phyloP scores from a whole-genome alignment of 2,888 invertebrate genomes.

The Homarus gammarus region DNA sequence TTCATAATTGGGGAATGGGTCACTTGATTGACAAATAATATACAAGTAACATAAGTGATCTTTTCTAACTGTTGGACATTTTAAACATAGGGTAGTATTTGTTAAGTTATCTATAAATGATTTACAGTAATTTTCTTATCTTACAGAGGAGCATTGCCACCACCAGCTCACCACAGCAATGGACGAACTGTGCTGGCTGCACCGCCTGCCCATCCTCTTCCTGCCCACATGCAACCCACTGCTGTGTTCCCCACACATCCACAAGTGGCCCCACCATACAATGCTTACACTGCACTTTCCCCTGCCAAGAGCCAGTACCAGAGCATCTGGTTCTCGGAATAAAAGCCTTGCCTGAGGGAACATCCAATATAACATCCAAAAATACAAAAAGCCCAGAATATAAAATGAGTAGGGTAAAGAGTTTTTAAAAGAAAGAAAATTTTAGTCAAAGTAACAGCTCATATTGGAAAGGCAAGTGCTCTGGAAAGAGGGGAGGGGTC shows the following conservation, averaged over 20 bases:
- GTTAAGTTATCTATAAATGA: too few relatives aligned
- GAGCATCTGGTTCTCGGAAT: slow-evolving; percentile 75
- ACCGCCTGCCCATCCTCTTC: slow-evolving; percentile 75
- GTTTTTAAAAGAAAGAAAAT: neutral
- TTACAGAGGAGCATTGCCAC: slow-evolving; percentile 73
- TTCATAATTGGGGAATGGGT: too few relatives aligned
- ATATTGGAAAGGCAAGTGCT: neutral
- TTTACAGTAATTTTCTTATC: too few relatives aligned
- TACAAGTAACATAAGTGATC: too few relatives aligned
- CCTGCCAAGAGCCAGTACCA: slow-evolving; percentile 76
- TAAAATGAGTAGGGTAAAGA: slow-evolving; percentile 20
- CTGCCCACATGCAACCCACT: slow-evolving; percentile 76
- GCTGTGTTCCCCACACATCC: slow-evolving; percentile 74
- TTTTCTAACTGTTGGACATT: too few relatives aligned
- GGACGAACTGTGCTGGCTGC: slow-evolving; percentile 73
- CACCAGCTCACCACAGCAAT: slow-evolving; percentile 75
- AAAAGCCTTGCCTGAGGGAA: slow-evolving; percentile 1
- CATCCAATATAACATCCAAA: neutral
- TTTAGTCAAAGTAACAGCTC: neutral
- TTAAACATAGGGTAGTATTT: too few relatives aligned
- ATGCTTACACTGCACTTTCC: slow-evolving; percentile 74
- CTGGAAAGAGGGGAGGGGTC: slow-evolving; percentile 2
- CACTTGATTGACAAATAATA: too few relatives aligned
- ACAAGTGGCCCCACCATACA: slow-evolving; percentile 71
- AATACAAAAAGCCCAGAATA: slow-evolving; percentile 41